Base-by-base conservation (phyloP, 1,140 invertebrate genomes). In the Heliconius nattereri region DNA sequence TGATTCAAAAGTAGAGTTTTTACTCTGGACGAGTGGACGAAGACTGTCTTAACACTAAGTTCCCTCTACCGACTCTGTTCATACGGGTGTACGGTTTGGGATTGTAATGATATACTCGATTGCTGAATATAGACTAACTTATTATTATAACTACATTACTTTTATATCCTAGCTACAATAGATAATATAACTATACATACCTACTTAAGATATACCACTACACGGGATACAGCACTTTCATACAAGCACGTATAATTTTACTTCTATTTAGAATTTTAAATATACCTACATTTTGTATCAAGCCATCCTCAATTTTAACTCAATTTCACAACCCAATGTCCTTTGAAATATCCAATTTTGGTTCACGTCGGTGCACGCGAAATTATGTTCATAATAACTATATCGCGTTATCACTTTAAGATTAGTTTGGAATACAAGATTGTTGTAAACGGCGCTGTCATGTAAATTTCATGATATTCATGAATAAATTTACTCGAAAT, bases 301-400 rank as follows among this genome's bases (percentile, higher is more conserved):
- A 23, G 8, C 7, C 54, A 23, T 9, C 7, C 26, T 57, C 16
- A 40, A 54, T 60, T 78, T 60, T 66, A 75, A 57, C 78, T 52
- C 78, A 79, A 75, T 79, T 75, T 79, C 60, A 72, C 57, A 74
- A 26, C 54, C 32, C 78, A 74, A 35, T 76, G 71, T 76, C 19
- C 52, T 80, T 73, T 73, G 45, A 72, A 80, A 80, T 76, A 80
- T 57, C 74, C 70, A 71, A 80, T 73, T 76, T 66, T 74, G 6
- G 60, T 76, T 49, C 75, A 45, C 70, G 52, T 54, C 66, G 60
- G 32, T 71, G 78, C 66, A 75, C 78, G 49, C 73, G 9, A 75
- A 79, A 75, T 79, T 79, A 75, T 79, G 40, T 32, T 52, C 19
- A 71, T 79, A 75, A 76, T 79, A 79, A 79, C 66, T 57, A 23